Conservation (phyloP, 2,888 invertebrate species). For the Patella ulyssiponensis region DNA sequence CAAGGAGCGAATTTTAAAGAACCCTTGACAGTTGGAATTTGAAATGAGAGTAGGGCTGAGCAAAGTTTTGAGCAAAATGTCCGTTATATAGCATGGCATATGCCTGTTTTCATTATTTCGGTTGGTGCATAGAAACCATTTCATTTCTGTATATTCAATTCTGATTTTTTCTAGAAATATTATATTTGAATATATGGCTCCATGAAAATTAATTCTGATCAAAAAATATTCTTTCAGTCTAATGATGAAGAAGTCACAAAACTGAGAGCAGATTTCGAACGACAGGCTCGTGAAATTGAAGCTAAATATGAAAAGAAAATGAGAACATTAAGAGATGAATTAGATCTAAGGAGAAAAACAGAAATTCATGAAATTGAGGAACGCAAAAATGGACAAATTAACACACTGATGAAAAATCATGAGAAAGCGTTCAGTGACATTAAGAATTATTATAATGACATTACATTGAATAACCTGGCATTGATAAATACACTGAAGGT, state of each 20-base stretch:
- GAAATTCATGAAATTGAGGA: conserved; percentile 85
- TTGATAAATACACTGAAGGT: conserved; percentile 90
- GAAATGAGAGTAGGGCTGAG: no score
- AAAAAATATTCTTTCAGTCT: conserved; percentile 61
- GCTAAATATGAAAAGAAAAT: conserved; percentile 84
- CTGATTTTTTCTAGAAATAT: background rate
- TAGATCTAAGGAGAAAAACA: conserved; percentile 75
- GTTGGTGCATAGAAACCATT: no score
- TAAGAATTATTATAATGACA: conserved; percentile 95
- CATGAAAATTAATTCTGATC: conserved; percentile 3
- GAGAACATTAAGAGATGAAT: conserved; percentile 81
- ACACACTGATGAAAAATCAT: conserved; percentile 84
- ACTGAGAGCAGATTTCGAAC: conserved; percentile 79
- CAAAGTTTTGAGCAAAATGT: background rate
- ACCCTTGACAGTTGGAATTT: no score
- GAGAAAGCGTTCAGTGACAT: conserved; percentile 89
- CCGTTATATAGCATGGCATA: no score
- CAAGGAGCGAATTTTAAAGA: no score
- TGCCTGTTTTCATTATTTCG: no score
- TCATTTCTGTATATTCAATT: no score
- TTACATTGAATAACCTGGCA: conserved; percentile 92
- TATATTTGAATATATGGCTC: background rate
- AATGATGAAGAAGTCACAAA: conserved; percentile 76
- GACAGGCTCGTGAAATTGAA: conserved; percentile 80
- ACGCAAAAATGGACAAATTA: conserved; percentile 89